Percentiles rank a stretch among this genome's conserved stretches.
These are phyloP conservation scores for Oreochromis niloticus DNA, from an alignment of 2,113 vertebrate species.

Conservation along the genomic window DNA sequence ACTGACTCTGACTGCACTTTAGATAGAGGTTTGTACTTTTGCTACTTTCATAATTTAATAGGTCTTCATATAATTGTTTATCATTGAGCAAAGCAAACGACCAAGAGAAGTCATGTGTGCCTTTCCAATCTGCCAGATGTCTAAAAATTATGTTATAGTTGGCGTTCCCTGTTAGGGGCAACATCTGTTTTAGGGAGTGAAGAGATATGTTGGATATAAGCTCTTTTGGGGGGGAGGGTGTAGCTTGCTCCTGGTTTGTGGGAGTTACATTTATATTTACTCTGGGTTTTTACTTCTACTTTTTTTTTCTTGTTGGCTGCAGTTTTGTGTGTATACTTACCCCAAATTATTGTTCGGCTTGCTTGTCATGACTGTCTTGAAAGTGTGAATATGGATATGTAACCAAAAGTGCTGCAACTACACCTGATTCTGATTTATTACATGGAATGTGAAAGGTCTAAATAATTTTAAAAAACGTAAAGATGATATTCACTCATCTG, in stretches of 20 bases:
- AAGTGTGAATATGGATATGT: not conserved
- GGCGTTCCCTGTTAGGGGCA: not conserved
- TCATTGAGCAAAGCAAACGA: not conserved
- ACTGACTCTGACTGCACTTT: not conserved
- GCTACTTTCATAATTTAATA: not conserved
- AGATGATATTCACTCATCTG: not conserved
- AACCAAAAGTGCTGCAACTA: not conserved
- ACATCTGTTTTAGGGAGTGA: not conserved
- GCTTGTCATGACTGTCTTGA: not conserved
- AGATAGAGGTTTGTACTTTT: not conserved
- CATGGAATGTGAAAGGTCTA: not conserved
- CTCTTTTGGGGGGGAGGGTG: not conserved
- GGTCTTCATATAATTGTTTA: not conserved
- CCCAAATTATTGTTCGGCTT: not conserved
- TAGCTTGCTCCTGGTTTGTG: not conserved
- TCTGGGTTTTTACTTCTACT: not conserved
- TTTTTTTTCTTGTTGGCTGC: not conserved
- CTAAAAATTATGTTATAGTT: not conserved
- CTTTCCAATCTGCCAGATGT: not conserved
- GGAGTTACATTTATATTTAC: not conserved
- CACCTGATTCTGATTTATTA: not conserved
- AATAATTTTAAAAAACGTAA: not conserved
- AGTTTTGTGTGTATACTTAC: not conserved
- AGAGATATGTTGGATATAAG: not conserved
- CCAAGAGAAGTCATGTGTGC: not conserved